phyloP scores from a whole-genome alignment of 2,888 invertebrate species.

The Drosophila rubida region DNA sequence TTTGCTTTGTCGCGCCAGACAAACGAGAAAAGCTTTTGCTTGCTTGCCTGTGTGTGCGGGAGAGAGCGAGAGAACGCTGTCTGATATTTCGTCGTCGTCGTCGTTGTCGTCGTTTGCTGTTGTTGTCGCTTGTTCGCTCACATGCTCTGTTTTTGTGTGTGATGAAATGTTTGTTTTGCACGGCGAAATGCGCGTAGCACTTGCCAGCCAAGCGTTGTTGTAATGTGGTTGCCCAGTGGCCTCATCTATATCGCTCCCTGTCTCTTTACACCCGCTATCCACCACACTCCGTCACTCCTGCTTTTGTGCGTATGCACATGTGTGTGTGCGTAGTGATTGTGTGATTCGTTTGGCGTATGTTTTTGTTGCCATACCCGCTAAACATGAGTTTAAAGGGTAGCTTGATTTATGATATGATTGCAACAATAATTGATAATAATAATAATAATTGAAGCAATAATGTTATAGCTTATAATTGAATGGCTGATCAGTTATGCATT shows the following conservation, averaged over 20 bases:
- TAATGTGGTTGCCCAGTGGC: conserved; percentile 65
- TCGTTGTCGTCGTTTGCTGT: conserved; percentile 19
- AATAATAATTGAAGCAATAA: no score
- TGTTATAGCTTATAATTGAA: no score
- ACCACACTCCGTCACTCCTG: background rate
- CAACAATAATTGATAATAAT: no score
- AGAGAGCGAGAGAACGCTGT: conserved; percentile 32
- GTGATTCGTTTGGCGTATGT: conserved; percentile 61
- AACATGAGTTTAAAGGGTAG: background rate
- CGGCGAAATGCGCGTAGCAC: conserved; percentile 77
- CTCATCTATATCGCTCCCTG: background rate
- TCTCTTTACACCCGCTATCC: background rate
- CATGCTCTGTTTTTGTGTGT: conserved; percentile 62
- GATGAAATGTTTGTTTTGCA: conserved; percentile 80
- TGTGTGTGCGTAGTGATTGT: conserved; percentile 35
- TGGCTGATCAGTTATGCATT: no score
- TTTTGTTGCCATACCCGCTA: conserved; percentile 28
- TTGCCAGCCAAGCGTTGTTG: conserved; percentile 51
- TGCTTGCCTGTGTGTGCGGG: background rate
- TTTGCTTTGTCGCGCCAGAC: conserved; percentile 77
- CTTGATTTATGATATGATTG: background rate
- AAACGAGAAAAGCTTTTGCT: conserved; percentile 44
- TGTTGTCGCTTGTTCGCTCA: conserved; percentile 23
- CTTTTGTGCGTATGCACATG: background rate
- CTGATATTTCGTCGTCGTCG: conserved; percentile 64